Base-by-base conservation (phyloP, 1,140 invertebrate genomes). In the Monomorium pharaonis region DNA sequence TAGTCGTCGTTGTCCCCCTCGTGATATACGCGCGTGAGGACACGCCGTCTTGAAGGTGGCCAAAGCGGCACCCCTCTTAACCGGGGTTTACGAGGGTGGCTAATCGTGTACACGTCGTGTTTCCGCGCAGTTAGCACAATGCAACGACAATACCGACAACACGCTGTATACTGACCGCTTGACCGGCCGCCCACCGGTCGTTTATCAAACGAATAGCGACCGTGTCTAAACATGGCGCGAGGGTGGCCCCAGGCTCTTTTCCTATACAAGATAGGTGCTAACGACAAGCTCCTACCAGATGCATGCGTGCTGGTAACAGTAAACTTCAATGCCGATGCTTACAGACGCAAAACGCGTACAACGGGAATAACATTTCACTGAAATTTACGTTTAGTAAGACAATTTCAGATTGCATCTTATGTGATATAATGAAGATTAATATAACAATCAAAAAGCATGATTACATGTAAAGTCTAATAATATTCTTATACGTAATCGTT, bases 221-320 rank as follows among this genome's bases (percentile, higher is more conserved):
- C 92, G 92, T 94, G 93, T 94, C 93, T 92, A 94, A 94, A 94
- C 93, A 94, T 89, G 91, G 90, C 88, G 92, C 92, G 93, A 92
- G 93, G 92, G 92, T 93, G 93, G 76, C 67, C 80, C 1, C n/a
- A 37, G 51, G 67, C 51, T 51, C 18, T 81, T 72, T 81, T 72
- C 70, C 12, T 24, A 7, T 33, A 63, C 62, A 16, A 72, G 78
- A 72, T 81, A 72, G 78, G 37, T 44, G 67, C 42, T 60, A 60
- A 74, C 67, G 67, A 60, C 49, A 16, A 30, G 21, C 18, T 74
- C 33, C 42, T 58, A 37, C 51, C 65, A 81, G 65, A 81, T 81
- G 51, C 76, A 54, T 44, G 62, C n/a, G n/a, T n/a, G n/a, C n/a
- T 27, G 47, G 27, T 18, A 47, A 60, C 21, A 24, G 33, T 27